These are phyloP conservation scores for Brachionus koreanus DNA, from an alignment of 1,140 invertebrate genomes.

Conservation along the genomic window DNA sequence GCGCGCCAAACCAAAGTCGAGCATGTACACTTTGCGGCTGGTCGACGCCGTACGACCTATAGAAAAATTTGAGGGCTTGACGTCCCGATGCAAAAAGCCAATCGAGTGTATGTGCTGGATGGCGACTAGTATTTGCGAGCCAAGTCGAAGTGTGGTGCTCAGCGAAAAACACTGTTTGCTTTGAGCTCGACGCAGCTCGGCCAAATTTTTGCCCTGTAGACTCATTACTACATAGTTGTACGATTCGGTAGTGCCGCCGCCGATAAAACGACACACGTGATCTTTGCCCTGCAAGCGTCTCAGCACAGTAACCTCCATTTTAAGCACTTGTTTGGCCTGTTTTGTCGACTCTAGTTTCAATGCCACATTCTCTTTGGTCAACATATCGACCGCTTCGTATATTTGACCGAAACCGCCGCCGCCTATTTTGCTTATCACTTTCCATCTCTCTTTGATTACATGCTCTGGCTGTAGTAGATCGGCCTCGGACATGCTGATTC, in stretches of 20 bases:
- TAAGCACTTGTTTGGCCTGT: slow-evolving; percentile 98
- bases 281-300: slow-evolving; percentile 75
- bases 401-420: slow-evolving; percentile 99
- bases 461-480: slow-evolving; percentile 90
- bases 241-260: slow-evolving; percentile 94
- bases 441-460: slow-evolving; percentile 95
- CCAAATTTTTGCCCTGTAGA: slow-evolving; percentile 94
- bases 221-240: slow-evolving; percentile 99
- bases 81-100: slow-evolving; percentile 96
- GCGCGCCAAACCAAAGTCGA: slow-evolving; percentile 95
- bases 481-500: slow-evolving; percentile 77
- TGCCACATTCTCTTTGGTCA: slow-evolving; percentile 91
- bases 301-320: slow-evolving; percentile 98
- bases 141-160: slow-evolving; percentile 87
- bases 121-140: slow-evolving; percentile 91
- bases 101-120: slow-evolving; percentile 98
- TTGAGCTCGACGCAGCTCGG: slow-evolving; percentile 87
- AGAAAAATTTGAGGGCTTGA: slow-evolving; percentile 99
- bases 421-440: slow-evolving; percentile 87
- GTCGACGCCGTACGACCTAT: slow-evolving; percentile 85
- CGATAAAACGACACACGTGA: slow-evolving; percentile 93
- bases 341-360: slow-evolving; percentile 95
- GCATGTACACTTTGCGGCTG: slow-evolving; percentile 89
- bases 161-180: slow-evolving; percentile 90
- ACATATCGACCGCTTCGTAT: slow-evolving; percentile 92